Evolutionary conservation across 2,113 vertebrate species (phyloP).

Genomic region (Caranx melampygus): DNA sequence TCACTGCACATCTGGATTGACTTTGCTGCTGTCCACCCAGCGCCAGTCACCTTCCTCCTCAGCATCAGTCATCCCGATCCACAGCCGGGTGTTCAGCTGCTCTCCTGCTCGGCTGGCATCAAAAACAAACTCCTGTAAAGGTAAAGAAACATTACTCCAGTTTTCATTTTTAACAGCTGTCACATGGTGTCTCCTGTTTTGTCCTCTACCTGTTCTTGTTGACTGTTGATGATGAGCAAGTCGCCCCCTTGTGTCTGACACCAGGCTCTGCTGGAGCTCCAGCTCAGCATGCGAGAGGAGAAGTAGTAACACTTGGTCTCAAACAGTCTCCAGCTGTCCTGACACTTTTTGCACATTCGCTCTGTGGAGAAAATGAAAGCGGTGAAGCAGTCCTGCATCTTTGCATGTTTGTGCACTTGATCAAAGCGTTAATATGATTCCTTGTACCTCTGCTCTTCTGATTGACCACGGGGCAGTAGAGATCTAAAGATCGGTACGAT

Average conservation of each 20-base stretch:
- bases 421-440: no score
- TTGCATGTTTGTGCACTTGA: no score
- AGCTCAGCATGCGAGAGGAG: slow-evolving; percentile 42
- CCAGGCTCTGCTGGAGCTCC: slow-evolving; percentile 60
- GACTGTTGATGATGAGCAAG: slow-evolving; percentile 52
- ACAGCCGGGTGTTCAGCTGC: slow-evolving; percentile 24
- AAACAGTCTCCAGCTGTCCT: slow-evolving; percentile 46
- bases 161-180: not conserved
- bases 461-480: slow-evolving; percentile 58
- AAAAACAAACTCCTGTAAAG: slow-evolving; percentile 40
- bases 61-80: slow-evolving; percentile 59
- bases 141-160: not conserved
- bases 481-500: slow-evolving; percentile 28
- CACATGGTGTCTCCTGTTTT: not conserved
- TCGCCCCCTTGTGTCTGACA: slow-evolving; percentile 63
- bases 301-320: slow-evolving; percentile 65
- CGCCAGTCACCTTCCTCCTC: slow-evolving; percentile 53
- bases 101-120: slow-evolving; percentile 1
- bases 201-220: slow-evolving; percentile 49
- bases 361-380: slow-evolving; percentile 34
- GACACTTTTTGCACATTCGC: slow-evolving; percentile 54
- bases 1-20: slow-evolving; percentile 50
- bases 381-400: no score
- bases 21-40: slow-evolving; percentile 57
- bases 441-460: slow-evolving; percentile 37